These are phyloP conservation scores for Drosophila parabipectinata DNA, from an alignment of 1,140 invertebrate species.

Conservation along the genomic window DNA sequence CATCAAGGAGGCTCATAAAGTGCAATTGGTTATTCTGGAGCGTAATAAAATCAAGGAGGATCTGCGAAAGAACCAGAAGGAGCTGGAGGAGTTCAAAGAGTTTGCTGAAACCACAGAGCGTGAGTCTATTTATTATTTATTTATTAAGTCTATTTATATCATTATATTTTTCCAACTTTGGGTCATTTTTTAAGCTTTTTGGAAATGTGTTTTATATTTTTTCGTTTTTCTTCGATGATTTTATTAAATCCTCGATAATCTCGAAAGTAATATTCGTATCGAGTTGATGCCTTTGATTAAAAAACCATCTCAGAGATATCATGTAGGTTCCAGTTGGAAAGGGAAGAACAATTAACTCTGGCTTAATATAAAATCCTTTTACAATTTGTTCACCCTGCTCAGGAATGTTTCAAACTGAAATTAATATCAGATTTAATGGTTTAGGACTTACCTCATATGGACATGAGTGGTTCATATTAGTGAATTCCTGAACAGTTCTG, in stretches of 20 bases:
- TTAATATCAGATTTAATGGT: background rate
- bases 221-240: background rate
- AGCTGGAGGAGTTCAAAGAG: conserved; percentile 61
- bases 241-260: background rate
- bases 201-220: background rate
- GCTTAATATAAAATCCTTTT: conserved; percentile 5
- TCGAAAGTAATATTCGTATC: conserved; percentile 11
- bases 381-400: conserved; percentile 6
- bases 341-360: background rate
- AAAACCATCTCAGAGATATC: background rate
- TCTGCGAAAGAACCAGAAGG: conserved; percentile 55
- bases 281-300: background rate
- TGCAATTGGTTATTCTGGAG: conserved; percentile 84
- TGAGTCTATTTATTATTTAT: too few relatives aligned
- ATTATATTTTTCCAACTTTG: too few relatives aligned
- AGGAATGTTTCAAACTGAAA: background rate
- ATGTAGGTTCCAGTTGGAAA: conserved; percentile 26
- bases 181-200: background rate
- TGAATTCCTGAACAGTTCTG: conserved; percentile 6
- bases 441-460: conserved; percentile 33
- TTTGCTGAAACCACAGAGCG: conserved; percentile 54
- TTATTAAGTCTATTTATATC: too few relatives aligned
- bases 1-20: conserved; percentile 86
- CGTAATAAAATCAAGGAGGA: conserved; percentile 84
- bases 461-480: conserved; percentile 41